phyloP scores from a whole-genome alignment of 2,113 vertebrate species.

The Alosa alosa region DNA sequence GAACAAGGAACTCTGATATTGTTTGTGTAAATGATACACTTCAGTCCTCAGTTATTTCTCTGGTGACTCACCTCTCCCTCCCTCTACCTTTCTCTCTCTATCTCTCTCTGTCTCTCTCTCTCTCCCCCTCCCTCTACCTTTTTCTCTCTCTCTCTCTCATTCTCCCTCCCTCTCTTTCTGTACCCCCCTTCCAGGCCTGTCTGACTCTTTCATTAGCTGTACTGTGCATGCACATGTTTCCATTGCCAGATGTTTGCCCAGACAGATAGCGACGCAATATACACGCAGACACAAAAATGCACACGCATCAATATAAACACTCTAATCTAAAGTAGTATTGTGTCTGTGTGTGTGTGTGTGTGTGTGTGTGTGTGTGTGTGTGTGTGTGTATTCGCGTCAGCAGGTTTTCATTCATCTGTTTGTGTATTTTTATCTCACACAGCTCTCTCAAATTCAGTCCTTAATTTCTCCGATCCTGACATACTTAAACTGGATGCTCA shows the following conservation, averaged over 20 bases:
- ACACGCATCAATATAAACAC: not conserved
- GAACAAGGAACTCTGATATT: not conserved
- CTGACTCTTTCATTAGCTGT: slow-evolving; percentile 16
- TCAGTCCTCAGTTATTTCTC: not conserved
- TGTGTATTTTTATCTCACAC: too few relatives aligned
- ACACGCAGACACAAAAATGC: not conserved
- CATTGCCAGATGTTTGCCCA: slow-evolving; percentile 19
- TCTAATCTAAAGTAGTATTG: not conserved
- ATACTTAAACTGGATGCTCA: too few relatives aligned
- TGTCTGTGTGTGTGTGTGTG: not conserved
- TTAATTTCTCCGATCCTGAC: too few relatives aligned
- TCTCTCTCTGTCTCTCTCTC: not conserved
- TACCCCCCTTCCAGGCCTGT: slow-evolving; percentile 5
- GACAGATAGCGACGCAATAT: slow-evolving; percentile 42
- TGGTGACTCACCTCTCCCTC: not conserved
- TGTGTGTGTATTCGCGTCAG: too few relatives aligned
- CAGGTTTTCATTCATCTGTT: not conserved
- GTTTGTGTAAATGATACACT: not conserved
- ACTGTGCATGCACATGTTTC: slow-evolving; percentile 23
- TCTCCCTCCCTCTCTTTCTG: slow-evolving; percentile 1
- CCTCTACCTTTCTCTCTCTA: not conserved
- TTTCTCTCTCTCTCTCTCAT: not conserved
- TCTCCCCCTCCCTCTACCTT: slow-evolving; percentile 9
- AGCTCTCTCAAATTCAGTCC: too few relatives aligned
- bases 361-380: not conserved